Percentiles rank a stretch among this genome's conserved stretches.
Conservation (phyloP, 2,888 invertebrate species). For the Dermolepida albohirtum region DNA sequence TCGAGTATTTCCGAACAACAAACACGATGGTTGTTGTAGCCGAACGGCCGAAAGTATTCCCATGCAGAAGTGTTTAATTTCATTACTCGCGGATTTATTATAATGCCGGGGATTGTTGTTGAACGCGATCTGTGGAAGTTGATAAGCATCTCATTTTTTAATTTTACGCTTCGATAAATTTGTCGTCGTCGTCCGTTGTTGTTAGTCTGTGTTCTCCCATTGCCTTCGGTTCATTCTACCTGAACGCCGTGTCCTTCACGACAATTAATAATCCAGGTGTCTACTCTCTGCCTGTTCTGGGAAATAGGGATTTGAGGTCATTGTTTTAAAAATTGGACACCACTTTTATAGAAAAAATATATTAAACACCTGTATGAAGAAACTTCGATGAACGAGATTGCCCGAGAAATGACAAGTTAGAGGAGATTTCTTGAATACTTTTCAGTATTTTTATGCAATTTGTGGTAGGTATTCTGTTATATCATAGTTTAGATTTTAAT, state of each 20-base stretch:
- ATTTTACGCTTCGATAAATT: slow-evolving; percentile 39
- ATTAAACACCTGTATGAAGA: slow-evolving; percentile 25
- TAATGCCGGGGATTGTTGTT: slow-evolving; percentile 15
- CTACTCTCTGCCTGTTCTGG: slow-evolving; percentile 21
- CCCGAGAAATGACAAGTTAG: slow-evolving; percentile 10
- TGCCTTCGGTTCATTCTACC: slow-evolving; percentile 33
- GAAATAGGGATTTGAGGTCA: slow-evolving; percentile 37
- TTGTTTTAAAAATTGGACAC: slow-evolving; percentile 33
- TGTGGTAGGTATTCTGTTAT: no score
- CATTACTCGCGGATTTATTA: slow-evolving; percentile 32
- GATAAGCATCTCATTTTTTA: slow-evolving; percentile 38
- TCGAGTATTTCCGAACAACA: slow-evolving; percentile 3
- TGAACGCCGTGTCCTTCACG: slow-evolving; percentile 29
- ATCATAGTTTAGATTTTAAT: no score
- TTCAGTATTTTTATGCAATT: no score
- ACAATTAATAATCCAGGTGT: slow-evolving; percentile 38
- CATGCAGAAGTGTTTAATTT: slow-evolving; percentile 31
- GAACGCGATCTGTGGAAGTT: slow-evolving; percentile 10
- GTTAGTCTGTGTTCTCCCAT: not conserved
- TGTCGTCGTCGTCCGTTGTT: slow-evolving; percentile 18
- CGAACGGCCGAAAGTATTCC: slow-evolving; percentile 14
- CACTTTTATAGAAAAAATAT: slow-evolving; percentile 15
- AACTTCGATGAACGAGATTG: not conserved
- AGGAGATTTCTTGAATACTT: slow-evolving; percentile 1
- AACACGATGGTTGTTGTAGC: not conserved